Conservation (phyloP, 2,113 vertebrate species). For the Oncorhynchus kisutch region DNA sequence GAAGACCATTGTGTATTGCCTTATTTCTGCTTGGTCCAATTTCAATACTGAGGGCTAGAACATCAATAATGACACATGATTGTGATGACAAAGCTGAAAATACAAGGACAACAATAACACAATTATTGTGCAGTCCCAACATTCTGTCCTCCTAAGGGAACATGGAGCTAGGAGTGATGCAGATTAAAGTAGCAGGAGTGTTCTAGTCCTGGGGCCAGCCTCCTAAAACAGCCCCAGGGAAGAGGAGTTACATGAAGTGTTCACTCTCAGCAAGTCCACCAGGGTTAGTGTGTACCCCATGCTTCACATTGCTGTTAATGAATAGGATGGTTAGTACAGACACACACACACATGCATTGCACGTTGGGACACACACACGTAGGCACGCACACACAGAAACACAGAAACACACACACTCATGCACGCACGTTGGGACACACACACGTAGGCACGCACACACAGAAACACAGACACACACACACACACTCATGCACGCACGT, state of each 20-base stretch:
- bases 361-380: background rate
- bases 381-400: background rate
- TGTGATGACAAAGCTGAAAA: background rate
- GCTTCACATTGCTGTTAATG: background rate
- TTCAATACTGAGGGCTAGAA: too few relatives aligned
- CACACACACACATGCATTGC: background rate
- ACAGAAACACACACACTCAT: too few relatives aligned
- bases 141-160: conserved; percentile 59
- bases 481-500: background rate
- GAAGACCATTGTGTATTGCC: too few relatives aligned
- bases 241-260: conserved; percentile 35
- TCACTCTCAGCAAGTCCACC: conserved; percentile 63
- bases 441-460: too few relatives aligned
- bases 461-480: background rate
- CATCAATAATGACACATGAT: background rate
- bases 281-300: conserved; percentile 35
- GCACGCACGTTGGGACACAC: too few relatives aligned
- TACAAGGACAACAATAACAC: background rate
- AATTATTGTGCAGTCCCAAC: background rate
- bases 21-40: too few relatives aligned
- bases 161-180: conserved; percentile 63
- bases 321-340: background rate
- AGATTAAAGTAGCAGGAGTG: conserved; percentile 55
- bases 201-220: conserved; percentile 49
- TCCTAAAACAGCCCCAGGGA: conserved; percentile 51